phyloP scores from a whole-genome alignment of 2,888 invertebrate genomes.

The Dryadula phaetusa region DNA sequence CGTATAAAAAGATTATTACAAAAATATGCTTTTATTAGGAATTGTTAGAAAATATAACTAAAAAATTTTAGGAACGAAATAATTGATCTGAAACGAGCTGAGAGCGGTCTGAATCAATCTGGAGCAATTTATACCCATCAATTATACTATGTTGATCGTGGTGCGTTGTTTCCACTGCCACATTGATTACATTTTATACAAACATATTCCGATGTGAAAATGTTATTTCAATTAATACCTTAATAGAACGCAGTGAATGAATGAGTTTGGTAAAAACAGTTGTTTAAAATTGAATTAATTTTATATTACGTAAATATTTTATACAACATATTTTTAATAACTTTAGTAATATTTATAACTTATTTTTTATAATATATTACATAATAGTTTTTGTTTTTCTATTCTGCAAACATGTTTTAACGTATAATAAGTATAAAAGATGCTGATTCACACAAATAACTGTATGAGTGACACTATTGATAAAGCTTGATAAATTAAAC shows the following conservation, averaged over 20 bases:
- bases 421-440: too few species aligned
- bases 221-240: slow-evolving; percentile 15
- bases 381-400: too few species aligned
- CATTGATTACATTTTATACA: slow-evolving; percentile 18
- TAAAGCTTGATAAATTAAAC: background rate
- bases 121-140: slow-evolving; percentile 29
- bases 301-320: too few species aligned
- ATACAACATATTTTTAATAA: too few species aligned
- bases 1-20: too few species aligned
- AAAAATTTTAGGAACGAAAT: slow-evolving; percentile 4
- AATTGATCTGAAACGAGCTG: slow-evolving; percentile 17
- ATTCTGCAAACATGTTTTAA: too few species aligned
- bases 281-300: background rate
- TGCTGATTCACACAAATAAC: too few species aligned
- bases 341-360: too few species aligned
- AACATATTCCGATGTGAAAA: slow-evolving; percentile 3
- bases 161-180: slow-evolving; percentile 20
- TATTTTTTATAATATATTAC: too few species aligned
- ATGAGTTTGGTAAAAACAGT: background rate
- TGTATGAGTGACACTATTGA: background rate
- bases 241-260: background rate
- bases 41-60: background rate
- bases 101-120: slow-evolving; percentile 23
- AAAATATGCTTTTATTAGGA: background rate
- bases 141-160: slow-evolving; percentile 23